Base-by-base conservation (phyloP, 2,797 vertebrate genomes). In the Adrianichthys oophorus region DNA sequence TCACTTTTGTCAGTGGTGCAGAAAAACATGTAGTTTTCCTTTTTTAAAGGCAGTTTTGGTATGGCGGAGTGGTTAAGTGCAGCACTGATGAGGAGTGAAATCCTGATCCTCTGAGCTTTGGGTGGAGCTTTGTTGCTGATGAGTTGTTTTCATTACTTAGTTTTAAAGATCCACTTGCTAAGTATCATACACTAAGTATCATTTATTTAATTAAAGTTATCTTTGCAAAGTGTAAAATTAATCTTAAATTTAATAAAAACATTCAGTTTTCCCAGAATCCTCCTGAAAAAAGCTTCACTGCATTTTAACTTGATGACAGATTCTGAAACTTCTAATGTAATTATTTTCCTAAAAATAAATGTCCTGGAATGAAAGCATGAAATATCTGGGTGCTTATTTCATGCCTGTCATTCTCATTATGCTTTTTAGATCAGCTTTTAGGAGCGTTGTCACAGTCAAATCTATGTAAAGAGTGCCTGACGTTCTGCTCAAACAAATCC, bases 241-340 rank as follows among this genome's bases (percentile, higher is more conserved):
- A 24, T 29, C 37, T 48, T 59, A 56, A 14, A 21, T 37, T 2
- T 53, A n/a, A 15, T 10, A 4, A 16, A 32, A 4, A 12, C n/a
- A 42, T 41, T 48, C 8, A 26, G 50, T n/a, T 49, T 42, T 77
- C 55, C 61, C 53, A 58, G 55, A 15, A 48, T 62, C 62, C 56
- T 57, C 52, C 65, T 72, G 16, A 32, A 41, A 59, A 60, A 37
- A 42, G 57, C 68, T 76, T 76, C 50, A 71, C 41, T 62, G 71
- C 48, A 73, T 84, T 89, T 82, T 84, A 81, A 80, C 52, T 75
- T 77, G 26, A 70, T 65, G 29, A 47, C 64, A 68, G 74, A 58
- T 53, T 15, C 19, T 15, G n/a, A 59, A 26, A 84, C 80, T 85
- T 82, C 18, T 67, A 43, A 65, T 66, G 68, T 74, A 50, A 79